These are phyloP conservation scores for Psittacara wagleri DNA, from an alignment of 2,113 vertebrate species.

Conservation along the genomic window DNA sequence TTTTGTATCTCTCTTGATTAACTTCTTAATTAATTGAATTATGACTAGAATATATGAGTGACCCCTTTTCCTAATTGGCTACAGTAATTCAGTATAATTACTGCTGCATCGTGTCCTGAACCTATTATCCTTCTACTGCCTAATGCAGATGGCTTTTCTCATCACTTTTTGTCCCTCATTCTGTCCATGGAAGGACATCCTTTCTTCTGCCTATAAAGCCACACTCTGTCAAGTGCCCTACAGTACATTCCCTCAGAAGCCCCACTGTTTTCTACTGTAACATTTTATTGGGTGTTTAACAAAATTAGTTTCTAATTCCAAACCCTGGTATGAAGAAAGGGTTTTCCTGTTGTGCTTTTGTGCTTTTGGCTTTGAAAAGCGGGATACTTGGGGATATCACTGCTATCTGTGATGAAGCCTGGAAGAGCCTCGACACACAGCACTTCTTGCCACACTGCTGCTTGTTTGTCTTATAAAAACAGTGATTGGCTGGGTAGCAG, in stretches of 20 bases:
- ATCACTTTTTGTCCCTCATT: accelerated
- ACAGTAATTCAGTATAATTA: not conserved
- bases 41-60: not conserved
- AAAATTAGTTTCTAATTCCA: not conserved
- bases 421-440: not conserved
- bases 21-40: not conserved
- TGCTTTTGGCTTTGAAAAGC: not conserved
- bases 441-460: not conserved
- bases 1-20: not conserved
- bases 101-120: not conserved
- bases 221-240: not conserved
- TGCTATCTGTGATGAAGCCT: not conserved
- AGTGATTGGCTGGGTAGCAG: not conserved
- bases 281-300: not conserved
- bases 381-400: not conserved
- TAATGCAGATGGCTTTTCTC: not conserved
- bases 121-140: accelerated
- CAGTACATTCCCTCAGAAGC: accelerated
- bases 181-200: not conserved
- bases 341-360: not conserved
- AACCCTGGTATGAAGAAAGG: accelerated
- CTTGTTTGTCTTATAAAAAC: not conserved
- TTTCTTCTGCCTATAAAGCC: not conserved
- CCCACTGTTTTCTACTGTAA: not conserved
- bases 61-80: not conserved